These are phyloP conservation scores for Cephus nigrinus DNA, from an alignment of 2,888 invertebrate species.

Conservation along the genomic window DNA sequence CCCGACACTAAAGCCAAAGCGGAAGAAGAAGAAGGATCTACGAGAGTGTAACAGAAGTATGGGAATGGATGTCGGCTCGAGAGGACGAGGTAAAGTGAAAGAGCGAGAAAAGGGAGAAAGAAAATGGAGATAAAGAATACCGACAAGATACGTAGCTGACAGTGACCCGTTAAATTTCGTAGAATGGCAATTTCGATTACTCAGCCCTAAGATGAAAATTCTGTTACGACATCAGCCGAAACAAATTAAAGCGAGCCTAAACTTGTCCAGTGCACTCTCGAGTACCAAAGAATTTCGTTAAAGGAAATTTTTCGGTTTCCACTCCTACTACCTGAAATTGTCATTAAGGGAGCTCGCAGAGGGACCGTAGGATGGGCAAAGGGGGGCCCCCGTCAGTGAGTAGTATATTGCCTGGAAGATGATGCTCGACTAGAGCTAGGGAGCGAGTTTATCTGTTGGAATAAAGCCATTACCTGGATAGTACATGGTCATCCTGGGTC, in stretches of 20 bases:
- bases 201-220: conserved; percentile 33
- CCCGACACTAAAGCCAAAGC: neutral
- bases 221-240: conserved; percentile 34
- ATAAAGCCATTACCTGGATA: conserved; percentile 50
- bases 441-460: conserved; percentile 32
- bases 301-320: conserved; percentile 38
- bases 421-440: conserved; percentile 22
- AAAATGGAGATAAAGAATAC: neutral
- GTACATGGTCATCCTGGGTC: conserved; percentile 38
- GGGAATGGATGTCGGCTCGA: neutral
- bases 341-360: conserved; percentile 36
- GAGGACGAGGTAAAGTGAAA: neutral
- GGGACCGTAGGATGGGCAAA: conserved; percentile 11
- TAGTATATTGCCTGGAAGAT: conserved; percentile 22
- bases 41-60: neutral
- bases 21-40: neutral
- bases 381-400: conserved; percentile 10
- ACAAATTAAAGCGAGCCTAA: conserved; percentile 35
- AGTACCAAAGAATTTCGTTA: conserved; percentile 23
- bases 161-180: neutral
- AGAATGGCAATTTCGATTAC: conserved; percentile 3
- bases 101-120: neutral
- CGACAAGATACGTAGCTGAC: neutral
- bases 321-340: conserved; percentile 48
- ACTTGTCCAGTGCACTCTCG: conserved; percentile 31